Percentiles rank a stretch among this genome's conserved stretches.
Evolutionary conservation across 2,797 vertebrate genomes (phyloP).

Genomic region (Peromyscus eremicus): DNA sequence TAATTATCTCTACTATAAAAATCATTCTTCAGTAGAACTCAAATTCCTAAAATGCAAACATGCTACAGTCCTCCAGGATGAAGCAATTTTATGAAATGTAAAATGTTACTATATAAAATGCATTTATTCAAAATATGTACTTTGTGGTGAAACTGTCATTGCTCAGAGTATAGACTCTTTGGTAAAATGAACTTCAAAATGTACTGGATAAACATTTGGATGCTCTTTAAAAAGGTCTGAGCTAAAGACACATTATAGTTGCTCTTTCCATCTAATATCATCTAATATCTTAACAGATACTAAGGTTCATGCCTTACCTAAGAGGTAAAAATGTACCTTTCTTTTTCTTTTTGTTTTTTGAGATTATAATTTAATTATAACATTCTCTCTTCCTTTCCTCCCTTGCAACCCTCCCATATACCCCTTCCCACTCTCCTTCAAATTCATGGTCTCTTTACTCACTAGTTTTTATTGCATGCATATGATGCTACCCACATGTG

Average conservation of each 20-base stretch:
- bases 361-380: background rate
- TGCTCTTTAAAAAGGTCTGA: background rate
- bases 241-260: background rate
- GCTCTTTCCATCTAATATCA: too few relatives aligned
- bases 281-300: background rate
- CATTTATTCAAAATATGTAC: conserved; percentile 54
- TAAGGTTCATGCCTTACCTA: conserved; percentile 56
- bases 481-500: background rate
- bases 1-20: conserved; percentile 67
- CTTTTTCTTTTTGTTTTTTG: background rate
- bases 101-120: conserved; percentile 67
- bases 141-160: conserved; percentile 57
- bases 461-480: background rate
- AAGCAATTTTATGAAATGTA: conserved; percentile 29
- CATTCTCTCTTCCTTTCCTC: background rate
- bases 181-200: conserved; percentile 19
- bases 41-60: conserved; percentile 45
- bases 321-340: background rate
- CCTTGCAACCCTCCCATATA: background rate
- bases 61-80: background rate
- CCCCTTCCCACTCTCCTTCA: background rate
- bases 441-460: background rate
- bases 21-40: conserved; percentile 56
- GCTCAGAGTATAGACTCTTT: background rate
- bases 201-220: background rate